phyloP scores from a whole-genome alignment of 2,797 vertebrate species.

The Rallus crepitans region DNA sequence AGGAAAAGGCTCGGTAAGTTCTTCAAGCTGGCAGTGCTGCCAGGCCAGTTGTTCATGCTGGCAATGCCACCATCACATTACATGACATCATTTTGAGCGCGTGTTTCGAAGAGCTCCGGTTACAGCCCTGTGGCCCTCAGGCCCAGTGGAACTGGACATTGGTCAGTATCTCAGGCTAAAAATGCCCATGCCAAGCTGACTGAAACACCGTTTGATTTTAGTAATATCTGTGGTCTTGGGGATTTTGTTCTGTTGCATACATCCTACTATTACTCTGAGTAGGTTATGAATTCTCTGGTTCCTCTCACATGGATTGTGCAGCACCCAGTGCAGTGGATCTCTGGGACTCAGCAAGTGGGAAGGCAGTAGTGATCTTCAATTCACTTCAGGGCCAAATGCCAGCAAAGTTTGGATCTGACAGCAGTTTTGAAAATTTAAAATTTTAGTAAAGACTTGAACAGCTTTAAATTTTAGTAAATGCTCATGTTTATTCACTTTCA shows the following conservation, averaged over 20 bases:
- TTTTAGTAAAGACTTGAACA: neutral
- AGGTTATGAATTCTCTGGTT: neutral
- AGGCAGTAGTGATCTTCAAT: neutral
- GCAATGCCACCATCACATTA: neutral
- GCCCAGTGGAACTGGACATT: neutral
- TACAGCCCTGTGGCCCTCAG: fast-evolving
- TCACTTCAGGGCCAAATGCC: neutral
- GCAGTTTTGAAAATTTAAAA: neutral
- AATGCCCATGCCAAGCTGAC: neutral
- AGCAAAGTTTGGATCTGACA: neutral
- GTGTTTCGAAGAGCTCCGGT: neutral
- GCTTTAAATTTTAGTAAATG: neutral
- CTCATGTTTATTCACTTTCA: neutral
- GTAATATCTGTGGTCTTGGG: neutral
- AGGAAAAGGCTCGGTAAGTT: neutral
- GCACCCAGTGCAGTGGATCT: neutral
- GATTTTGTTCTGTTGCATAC: neutral
- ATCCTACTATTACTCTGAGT: neutral
- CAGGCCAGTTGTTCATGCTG: neutral
- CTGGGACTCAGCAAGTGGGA: neutral
- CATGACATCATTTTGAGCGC: neutral
- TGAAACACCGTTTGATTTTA: neutral
- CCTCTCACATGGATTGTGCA: neutral
- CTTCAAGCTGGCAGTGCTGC: neutral
- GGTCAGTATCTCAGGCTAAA: neutral